A percentile compares a stretch with the other conserved stretches of the same genome.
Evolutionary conservation across 1,140 invertebrate species (phyloP).

Genomic region (Dysdera silvatica): DNA sequence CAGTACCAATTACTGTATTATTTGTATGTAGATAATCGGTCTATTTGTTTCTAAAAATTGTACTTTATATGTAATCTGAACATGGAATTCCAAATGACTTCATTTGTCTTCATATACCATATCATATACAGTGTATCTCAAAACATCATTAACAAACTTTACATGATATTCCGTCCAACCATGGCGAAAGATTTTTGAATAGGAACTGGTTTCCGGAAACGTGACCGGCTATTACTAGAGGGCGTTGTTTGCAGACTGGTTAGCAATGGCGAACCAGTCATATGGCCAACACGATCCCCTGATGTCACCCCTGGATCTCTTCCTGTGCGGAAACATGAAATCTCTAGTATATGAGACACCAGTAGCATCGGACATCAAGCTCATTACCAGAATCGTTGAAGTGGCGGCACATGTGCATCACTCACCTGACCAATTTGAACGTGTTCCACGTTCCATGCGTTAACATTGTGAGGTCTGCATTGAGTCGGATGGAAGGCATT

Average conservation of each 20-base stretch:
- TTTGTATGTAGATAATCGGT: no score
- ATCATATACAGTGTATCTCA: background rate
- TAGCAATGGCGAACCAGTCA: background rate
- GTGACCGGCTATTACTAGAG: background rate
- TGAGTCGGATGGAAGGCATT: background rate
- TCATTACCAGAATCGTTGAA: background rate
- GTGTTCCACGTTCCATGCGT: background rate
- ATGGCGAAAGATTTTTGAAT: background rate
- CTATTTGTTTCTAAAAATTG: no score
- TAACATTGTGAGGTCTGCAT: background rate
- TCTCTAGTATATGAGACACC: slow-evolving; percentile 21
- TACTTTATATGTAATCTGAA: no score
- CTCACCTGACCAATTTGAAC: background rate
- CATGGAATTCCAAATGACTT: no score
- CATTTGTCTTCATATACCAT: no score
- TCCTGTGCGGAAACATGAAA: slow-evolving; percentile 27
- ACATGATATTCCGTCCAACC: background rate
- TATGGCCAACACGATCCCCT: slow-evolving; percentile 28
- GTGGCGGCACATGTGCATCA: background rate
- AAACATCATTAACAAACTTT: background rate
- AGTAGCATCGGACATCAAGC: background rate
- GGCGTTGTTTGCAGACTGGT: background rate
- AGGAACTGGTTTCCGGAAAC: background rate
- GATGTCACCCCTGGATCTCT: slow-evolving; percentile 33
- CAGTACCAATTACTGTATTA: no score